Base-by-base conservation (phyloP, 2,888 invertebrate species). In the Drosophila peninsularis region DNA sequence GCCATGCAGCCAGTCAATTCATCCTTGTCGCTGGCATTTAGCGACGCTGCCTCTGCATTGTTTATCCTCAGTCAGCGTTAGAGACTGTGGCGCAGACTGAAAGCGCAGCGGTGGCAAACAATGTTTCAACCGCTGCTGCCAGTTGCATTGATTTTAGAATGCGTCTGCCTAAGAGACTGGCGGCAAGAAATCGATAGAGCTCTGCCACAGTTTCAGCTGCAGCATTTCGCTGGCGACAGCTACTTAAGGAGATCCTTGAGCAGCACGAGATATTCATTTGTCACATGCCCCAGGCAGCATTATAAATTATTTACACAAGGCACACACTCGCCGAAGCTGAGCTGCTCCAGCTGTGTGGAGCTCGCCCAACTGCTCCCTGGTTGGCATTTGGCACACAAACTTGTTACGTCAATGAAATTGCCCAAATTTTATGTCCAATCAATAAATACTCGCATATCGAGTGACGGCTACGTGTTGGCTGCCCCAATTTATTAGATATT, bases 381-480 rank as follows among this genome's bases (percentile, higher is more conserved):
- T 63, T 60, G 77, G 44, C 61, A 52, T 77, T 82, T 75, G 71
- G 64, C 75, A 64, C 58, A 62, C 56, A 65, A 72, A 80, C 69
- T 74, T 66, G 71, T 78, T 73, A 78, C 84, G 73, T 83, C 79
- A 78, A 84, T 81, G 71, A 75, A 85, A 83, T 89, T 84, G 84
- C 73, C 82, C 89, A 81, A 47, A 87, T 89, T 85, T 85, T 77
- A 89, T 89, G 87, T 87, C 79, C 87, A 85, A 85, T 85, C 89
- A 89, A 85, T 89, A 83, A 85, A 83, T 88, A 63, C 56, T 61
- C 55, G 42, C 36, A 56, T 60, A 49, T 44, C n/a, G 27, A 36
- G 55, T 47, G 14, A 21, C 34, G 17, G 36, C 62, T 75, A 81
- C 83, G 88, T 84, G 85, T 84, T 87, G 70, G 81, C 84, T 78